Conservation (phyloP, 2,888 invertebrate genomes). For the Escarpia spicata region DNA sequence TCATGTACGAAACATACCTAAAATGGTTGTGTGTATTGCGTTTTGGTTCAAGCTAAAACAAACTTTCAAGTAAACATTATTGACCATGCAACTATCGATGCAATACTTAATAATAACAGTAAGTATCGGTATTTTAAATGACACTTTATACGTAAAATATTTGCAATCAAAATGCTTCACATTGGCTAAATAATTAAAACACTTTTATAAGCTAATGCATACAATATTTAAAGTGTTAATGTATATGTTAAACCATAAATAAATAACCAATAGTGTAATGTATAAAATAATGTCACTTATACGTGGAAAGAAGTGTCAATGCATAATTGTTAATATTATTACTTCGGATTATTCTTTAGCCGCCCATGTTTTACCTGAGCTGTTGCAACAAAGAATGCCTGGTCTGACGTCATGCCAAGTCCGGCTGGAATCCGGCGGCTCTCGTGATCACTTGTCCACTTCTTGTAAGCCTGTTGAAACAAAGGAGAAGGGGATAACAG, state of each 20-base stretch:
- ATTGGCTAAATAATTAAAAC: no score
- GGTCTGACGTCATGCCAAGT: conserved; percentile 28
- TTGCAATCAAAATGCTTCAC: no score
- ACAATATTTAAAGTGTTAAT: no score
- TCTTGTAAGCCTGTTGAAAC: conserved; percentile 25
- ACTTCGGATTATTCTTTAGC: background rate
- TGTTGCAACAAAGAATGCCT: conserved; percentile 30
- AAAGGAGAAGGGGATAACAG: background rate
- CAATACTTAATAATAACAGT: background rate
- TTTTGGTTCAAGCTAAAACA: background rate
- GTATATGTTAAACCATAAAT: no score
- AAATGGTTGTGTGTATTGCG: background rate
- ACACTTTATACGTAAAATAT: no score
- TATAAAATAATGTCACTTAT: no score
- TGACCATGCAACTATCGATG: background rate
- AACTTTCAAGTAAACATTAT: background rate
- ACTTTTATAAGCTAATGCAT: no score
- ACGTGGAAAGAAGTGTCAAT: no score
- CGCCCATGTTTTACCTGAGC: conserved; percentile 24
- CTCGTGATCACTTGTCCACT: conserved; percentile 13
- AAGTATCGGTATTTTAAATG: background rate
- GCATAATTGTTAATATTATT: no score
- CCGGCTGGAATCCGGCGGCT: conserved; percentile 20
- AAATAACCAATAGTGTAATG: no score
- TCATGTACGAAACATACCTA: background rate